Percentiles rank a stretch among this genome's conserved stretches.
Conservation (phyloP, 2,113 vertebrate genomes). For the Nothocercus nigrocapillus region DNA sequence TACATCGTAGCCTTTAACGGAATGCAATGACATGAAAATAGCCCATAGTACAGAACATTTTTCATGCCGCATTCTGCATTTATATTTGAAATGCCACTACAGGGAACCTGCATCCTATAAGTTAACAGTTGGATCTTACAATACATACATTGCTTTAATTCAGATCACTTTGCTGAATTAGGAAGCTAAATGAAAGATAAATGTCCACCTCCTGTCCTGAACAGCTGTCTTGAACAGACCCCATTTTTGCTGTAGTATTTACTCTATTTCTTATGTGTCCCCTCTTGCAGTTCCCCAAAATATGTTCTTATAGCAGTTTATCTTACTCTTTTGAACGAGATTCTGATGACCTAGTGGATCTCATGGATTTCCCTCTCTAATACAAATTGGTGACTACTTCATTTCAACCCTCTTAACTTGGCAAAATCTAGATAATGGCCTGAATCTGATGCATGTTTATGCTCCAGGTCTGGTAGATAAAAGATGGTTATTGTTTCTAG, state of each 20-base stretch:
- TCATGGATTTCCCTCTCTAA: not conserved
- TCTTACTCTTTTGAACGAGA: not conserved
- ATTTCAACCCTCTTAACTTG: not conserved
- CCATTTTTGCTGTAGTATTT: not conserved
- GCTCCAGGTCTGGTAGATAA: not conserved
- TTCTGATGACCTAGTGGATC: not conserved
- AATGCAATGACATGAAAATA: not conserved
- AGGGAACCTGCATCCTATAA: not conserved
- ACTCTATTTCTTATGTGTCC: not conserved
- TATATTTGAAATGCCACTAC: not conserved
- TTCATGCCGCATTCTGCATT: not conserved
- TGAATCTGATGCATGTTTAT: not conserved
- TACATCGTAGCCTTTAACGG: not conserved
- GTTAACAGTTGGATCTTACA: constrained; percentile 1
- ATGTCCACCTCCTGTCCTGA: not conserved
- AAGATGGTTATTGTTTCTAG: not conserved
- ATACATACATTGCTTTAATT: not conserved
- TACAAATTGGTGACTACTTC: not conserved
- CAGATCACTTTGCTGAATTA: not conserved
- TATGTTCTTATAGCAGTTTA: not conserved
- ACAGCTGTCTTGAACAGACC: not conserved
- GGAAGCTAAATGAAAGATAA: not conserved
- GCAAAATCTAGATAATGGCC: not conserved
- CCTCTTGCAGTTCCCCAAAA: not conserved
- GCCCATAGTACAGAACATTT: not conserved